phyloP scores from a whole-genome alignment of 2,113 vertebrate genomes.

The Periophthalmodon schlosseri region DNA sequence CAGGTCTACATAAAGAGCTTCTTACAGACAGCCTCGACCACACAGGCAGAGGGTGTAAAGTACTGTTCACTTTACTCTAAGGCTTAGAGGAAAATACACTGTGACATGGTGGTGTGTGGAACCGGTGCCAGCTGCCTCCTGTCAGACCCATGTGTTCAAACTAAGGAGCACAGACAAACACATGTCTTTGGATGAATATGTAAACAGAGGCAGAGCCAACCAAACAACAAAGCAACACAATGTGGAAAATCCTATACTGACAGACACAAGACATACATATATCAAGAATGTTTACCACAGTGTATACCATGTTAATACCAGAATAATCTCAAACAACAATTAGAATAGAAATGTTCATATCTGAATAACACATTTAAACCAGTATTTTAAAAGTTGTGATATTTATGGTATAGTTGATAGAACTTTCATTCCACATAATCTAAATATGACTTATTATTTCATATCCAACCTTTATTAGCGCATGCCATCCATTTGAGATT shows the following conservation, averaged over 20 bases:
- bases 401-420: neutral
- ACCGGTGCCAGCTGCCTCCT: conserved; percentile 48
- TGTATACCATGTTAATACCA: neutral
- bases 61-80: conserved; percentile 27
- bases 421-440: neutral
- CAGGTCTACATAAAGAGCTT: conserved; percentile 61
- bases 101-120: conserved; percentile 42
- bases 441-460: neutral
- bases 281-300: neutral
- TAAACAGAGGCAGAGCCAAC: conserved; percentile 18
- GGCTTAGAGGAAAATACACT: conserved; percentile 34
- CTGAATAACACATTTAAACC: neutral
- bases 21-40: conserved; percentile 49
- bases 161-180: conserved; percentile 44
- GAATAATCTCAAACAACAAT: too few species aligned
- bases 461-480: conserved; percentile 92
- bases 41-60: conserved; percentile 41
- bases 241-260: conserved; percentile 7
- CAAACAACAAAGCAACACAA: conserved; percentile 15
- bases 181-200: conserved; percentile 10
- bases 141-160: conserved; percentile 41
- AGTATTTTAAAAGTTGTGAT: neutral
- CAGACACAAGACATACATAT: neutral
- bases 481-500: conserved; percentile 99
- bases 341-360: too few species aligned